Evolutionary conservation across 2,888 invertebrate species (phyloP), one percentile per base, ranked within the genome.

Genomic region (Autographa pulchrina): DNA sequence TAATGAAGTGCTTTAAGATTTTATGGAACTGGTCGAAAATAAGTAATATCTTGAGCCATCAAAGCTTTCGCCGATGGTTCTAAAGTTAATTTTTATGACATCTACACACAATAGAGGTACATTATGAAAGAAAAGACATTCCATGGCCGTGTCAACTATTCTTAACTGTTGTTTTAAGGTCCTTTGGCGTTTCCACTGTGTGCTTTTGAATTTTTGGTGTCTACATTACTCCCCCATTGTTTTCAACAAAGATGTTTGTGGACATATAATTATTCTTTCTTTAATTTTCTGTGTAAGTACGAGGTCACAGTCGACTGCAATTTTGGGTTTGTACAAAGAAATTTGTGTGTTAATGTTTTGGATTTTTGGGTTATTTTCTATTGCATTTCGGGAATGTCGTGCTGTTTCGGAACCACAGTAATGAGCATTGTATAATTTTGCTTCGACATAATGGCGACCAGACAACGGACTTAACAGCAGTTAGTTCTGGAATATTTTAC

Each of bases 31-130:
- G 65, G n/a, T 65, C 20, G 31, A 61, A 74, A 62, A 64, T 68
- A 76, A 86, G 90, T 84, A 86, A 90, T 91, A 91, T 92, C 91
- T 91, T 91, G 89, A 86, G 90, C 91, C 92, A 91, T 94, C 92
- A 93, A 94, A 94, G 94, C 92, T 92, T 91, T 93, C 88, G 92
- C 93, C 93, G 92, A 92, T 92, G 85, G 88, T 89, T 90, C 88
- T 91, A 88, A 92, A 93, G 93, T 93, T 92, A 94, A 94, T 94
- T 94, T 94, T 95, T 94, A 95, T 93, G 94, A 93, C 93, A 90
- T 92, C 89, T 85, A 82, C 84, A 88, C 87, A 94, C 92, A 94
- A 94, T 88, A 83, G 91, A 82, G 78, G 83, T 81, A 88, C 88
- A 91, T 92, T 92, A 91, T 90, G 85, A 87, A 89, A 92, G 91